Evolutionary conservation across 2,113 vertebrate genomes (phyloP), one percentile per base, ranked within the genome.

Genomic region (Ctenodactylus gundi): DNA sequence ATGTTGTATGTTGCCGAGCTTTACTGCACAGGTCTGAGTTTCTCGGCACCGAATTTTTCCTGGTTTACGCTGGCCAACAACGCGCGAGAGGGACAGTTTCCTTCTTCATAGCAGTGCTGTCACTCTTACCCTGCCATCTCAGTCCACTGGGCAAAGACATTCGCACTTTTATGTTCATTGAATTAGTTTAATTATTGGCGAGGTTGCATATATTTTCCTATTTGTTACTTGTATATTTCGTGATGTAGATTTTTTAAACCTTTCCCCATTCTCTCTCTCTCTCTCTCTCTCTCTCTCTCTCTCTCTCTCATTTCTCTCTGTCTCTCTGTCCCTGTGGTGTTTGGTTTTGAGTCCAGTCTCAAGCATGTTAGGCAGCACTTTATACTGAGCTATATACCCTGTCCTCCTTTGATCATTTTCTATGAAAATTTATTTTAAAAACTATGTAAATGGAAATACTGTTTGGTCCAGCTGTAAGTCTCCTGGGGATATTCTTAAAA

Each of bases 161-260:
- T 39, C 29, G 68, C 51, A 53, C 51, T 85, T 23, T 82, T 67
- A 77, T 34, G 46, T 51, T 88, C 31, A 49, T 51, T 85, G 23
- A 83, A 85, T 94, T 67, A 88, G 20, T 82, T 88, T 95, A 46
- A 73, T 53, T n/a, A 29, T 77, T 60, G 36, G 20, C 55, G 27
- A 88, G 10, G 23, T 67, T 21, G 6, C 60, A 58, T 88, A 72
- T 72, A 29, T 93, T 92, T 88, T 76, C 18, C 58, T 77, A 65
- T 85, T 88, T 88, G 21, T 11, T 53, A 36, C 49, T 77, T 93
- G 25, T 36, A 44, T 51, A 25, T 85, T 7, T 85, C 88, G 62
- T 76, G 7, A 64, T 57, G 6, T 51, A 75, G 94, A 95, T 73
- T 84, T 76, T 67, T 68, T 9, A 81, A 87, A 57, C 58, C 6